These are phyloP conservation scores for Etia nguti DNA, from an alignment of 2,113 vertebrate genomes.

Conservation along the genomic window DNA sequence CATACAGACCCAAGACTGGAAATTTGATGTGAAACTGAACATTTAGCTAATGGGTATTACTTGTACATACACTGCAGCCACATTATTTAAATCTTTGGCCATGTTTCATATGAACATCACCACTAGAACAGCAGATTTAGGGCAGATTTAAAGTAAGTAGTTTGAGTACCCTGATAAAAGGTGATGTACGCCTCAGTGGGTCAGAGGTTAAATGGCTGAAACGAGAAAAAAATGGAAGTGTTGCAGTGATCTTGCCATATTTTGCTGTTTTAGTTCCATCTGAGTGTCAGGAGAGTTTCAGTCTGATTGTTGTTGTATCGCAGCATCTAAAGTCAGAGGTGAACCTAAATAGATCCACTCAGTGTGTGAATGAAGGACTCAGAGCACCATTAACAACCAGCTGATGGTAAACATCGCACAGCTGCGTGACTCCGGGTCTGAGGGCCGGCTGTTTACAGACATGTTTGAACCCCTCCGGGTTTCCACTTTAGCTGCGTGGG, in stretches of 20 bases:
- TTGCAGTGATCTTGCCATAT: background rate
- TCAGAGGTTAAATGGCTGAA: background rate
- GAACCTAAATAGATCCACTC: background rate
- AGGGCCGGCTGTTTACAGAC: background rate
- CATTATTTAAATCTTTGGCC: background rate
- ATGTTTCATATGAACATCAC: background rate
- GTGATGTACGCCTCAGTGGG: background rate
- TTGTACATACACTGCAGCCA: background rate
- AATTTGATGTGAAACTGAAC: background rate
- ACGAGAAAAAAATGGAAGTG: background rate
- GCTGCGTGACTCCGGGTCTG: background rate
- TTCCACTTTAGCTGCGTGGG: background rate
- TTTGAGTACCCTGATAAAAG: background rate
- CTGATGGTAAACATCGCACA: slow-evolving; percentile 10
- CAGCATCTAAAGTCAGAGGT: background rate
- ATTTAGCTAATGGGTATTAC: background rate
- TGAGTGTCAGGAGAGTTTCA: background rate
- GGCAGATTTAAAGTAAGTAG: background rate
- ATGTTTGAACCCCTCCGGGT: background rate
- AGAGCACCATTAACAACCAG: background rate
- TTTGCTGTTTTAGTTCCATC: background rate
- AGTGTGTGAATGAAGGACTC: background rate
- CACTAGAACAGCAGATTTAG: background rate
- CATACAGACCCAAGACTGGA: background rate
- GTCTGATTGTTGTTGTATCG: background rate